Percentiles rank a stretch among this genome's conserved stretches.
phyloP scores from a whole-genome alignment of 2,797 vertebrate species.

The Hipposideros larvatus region DNA sequence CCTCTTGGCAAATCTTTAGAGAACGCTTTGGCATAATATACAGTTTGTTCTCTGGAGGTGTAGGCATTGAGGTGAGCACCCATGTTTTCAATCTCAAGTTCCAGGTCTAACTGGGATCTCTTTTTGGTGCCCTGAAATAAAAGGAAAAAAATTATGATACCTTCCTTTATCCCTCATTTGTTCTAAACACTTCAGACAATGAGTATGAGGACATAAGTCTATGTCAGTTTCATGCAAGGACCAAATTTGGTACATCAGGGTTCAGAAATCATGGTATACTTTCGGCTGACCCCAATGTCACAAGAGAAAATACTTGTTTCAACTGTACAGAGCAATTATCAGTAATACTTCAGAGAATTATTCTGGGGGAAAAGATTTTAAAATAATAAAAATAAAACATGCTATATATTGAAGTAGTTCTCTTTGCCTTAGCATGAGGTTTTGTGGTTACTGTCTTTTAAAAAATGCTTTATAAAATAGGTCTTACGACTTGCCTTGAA shows the following conservation, averaged over 20 bases:
- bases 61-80: slow-evolving; percentile 98
- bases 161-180: background rate
- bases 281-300: background rate
- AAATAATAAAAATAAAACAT: background rate
- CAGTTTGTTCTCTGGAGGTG: slow-evolving; percentile 97
- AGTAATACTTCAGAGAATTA: background rate
- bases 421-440: background rate
- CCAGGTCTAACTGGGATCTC: slow-evolving; percentile 97
- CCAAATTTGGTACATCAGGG: background rate
- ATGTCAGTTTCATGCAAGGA: background rate
- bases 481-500: slow-evolving; percentile 92
- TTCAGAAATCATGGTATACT: slow-evolving; percentile 35
- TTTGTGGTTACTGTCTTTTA: background rate
- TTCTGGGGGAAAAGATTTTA: background rate
- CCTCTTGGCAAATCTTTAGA: slow-evolving; percentile 97
- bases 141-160: slow-evolving; percentile 20
- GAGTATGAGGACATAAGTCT: background rate
- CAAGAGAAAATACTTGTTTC: slow-evolving; percentile 38
- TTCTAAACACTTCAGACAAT: slow-evolving; percentile 1
- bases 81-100: slow-evolving; percentile 99
- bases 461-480: background rate
- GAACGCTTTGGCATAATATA: slow-evolving; percentile 99
- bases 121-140: slow-evolving; percentile 96
- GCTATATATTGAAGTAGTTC: background rate
- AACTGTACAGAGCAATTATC: slow-evolving; percentile 27